These are phyloP conservation scores for Enteromius treurensis DNA, from an alignment of 2,797 vertebrate species.

Conservation along the genomic window DNA sequence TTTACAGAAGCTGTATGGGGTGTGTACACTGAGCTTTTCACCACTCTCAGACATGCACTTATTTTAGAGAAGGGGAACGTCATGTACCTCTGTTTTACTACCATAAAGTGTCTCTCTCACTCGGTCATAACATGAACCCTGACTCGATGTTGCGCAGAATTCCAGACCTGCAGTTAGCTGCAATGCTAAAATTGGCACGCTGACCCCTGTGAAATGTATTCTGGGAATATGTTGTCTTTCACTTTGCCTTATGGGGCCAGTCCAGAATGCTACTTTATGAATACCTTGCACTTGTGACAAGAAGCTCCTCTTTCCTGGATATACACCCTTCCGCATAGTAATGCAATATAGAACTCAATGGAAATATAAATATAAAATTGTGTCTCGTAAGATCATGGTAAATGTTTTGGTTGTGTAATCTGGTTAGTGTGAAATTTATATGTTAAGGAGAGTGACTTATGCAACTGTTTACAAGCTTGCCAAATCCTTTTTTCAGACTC, in stretches of 20 bases:
- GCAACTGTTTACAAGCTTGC: background rate
- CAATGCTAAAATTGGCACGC: conserved; percentile 76
- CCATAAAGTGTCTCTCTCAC: conserved; percentile 42
- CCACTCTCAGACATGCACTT: conserved; percentile 20
- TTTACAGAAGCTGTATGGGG: background rate
- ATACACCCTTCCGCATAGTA: background rate
- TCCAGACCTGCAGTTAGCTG: conserved; percentile 66
- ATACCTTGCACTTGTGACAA: conserved; percentile 65
- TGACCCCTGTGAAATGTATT: conserved; percentile 82
- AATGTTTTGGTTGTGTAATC: background rate
- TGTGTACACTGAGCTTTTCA: conserved; percentile 34
- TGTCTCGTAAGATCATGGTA: background rate
- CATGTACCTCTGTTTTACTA: conserved; percentile 52
- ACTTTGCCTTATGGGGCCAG: conserved; percentile 75
- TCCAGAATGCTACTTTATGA: conserved; percentile 59
- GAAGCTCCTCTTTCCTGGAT: conserved; percentile 54
- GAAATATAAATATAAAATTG: background rate
- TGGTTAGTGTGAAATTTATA: background rate
- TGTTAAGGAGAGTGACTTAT: conserved; percentile 16
- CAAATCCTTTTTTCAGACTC: background rate
- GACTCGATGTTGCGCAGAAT: conserved; percentile 68
- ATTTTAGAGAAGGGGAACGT: conserved; percentile 49
- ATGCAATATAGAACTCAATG: background rate
- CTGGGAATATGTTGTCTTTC: conserved; percentile 76
- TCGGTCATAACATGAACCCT: conserved; percentile 70